Conservation (phyloP, 35 echinoderm and acorn worm species). For the Lytechinus pictus region DNA sequence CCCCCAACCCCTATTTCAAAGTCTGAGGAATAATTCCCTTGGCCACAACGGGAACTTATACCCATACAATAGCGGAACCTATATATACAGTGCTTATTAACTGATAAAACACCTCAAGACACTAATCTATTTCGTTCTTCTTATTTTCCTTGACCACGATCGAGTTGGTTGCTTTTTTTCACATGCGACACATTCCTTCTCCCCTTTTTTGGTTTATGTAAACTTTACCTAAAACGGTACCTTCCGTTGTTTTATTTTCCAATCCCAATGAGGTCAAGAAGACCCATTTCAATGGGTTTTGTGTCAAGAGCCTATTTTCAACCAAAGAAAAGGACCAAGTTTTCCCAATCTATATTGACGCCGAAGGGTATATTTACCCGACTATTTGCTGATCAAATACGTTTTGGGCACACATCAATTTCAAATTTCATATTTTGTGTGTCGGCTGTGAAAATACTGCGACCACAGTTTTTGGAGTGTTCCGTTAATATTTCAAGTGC, state of each 20-base stretch:
- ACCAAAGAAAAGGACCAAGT: not conserved
- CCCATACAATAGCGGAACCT: too few species aligned
- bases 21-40: too few species aligned
- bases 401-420: slow-evolving; percentile 30
- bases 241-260: not conserved
- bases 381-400: slow-evolving; percentile 30
- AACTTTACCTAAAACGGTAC: not conserved
- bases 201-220: not conserved
- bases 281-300: not conserved
- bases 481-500: not conserved
- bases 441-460: not conserved
- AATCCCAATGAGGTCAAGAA: not conserved
- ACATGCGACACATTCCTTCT: not conserved
- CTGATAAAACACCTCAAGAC: not conserved
- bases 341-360: slow-evolving; percentile 2
- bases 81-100: too few species aligned
- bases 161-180: not conserved
- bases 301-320: not conserved
- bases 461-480: not conserved
- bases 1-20: too few species aligned
- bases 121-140: not conserved
- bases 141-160: not conserved
- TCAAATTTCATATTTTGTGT: not conserved
- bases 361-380: slow-evolving; percentile 32
- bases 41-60: too few species aligned